Base-by-base conservation (phyloP, 2,113 vertebrate species). In the Halichoerus grypus region DNA sequence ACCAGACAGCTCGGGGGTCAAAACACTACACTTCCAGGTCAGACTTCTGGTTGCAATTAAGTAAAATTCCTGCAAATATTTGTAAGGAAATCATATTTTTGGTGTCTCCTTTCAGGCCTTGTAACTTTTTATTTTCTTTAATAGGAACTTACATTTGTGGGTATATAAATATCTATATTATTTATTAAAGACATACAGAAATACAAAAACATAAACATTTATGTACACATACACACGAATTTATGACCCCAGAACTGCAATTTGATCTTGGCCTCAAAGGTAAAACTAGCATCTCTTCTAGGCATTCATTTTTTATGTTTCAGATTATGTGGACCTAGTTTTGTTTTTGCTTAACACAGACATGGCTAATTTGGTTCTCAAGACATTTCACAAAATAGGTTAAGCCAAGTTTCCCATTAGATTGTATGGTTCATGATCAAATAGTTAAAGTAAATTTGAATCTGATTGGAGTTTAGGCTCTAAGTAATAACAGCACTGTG, bases 41-140 rank as follows among this genome's bases (percentile, higher is more conserved):
- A 99, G 96, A 98, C 98, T 99, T 99, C 99, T 99, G 99, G 98
- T 98, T 99, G 98, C 98, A 99, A 99, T 99, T 99, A 99, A 99
- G 98, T 98, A 98, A 98, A 98, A 99, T 98, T 98, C 98, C 93
- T 98, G 93, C 96, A 97, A 98, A 98, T 97, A 98, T 98, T 98
- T 98, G 88, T 98, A 98, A 97, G 98, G 98, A 99, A 98, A 98
- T 98, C 97, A 98, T 98, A 98, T 98, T 98, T 98, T 98, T 97
- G 55, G 95, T 98, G 90, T 97, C 95, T 93, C 81, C 94, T 98
- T 98, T 98, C 98, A 98, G 97, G 59, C 53, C 69, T 93, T 95
- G 39, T 91, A 98, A 98, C 53, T 93, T 98, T 65, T 80, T 88
- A 33, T 3, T 97, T 36, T 98, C 94, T 98, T 97, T 72, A 98